Base-by-base conservation (phyloP, 2,888 invertebrate genomes). In the Dasypogon diadema region DNA sequence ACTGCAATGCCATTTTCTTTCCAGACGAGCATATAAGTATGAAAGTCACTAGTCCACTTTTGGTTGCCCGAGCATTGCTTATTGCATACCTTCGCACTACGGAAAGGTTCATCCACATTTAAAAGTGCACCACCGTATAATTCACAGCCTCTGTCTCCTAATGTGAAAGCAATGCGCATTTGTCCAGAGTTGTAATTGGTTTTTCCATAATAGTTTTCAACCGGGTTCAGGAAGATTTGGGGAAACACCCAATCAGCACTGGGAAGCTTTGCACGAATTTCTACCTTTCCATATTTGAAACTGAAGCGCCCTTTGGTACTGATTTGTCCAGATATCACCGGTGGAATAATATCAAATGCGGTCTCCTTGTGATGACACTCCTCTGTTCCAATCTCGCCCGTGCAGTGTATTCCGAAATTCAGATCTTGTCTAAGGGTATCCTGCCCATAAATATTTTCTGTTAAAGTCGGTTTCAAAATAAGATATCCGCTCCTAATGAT, bases 241-340 rank as follows among this genome's bases (percentile, higher is more conserved):
- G 94, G 93, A 82, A 91, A 89, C 12, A 93, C 87, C 93, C 93
- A 94, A 80, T 92, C 91, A 8, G 93, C 92, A 74, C 87, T 87
- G 0, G 94, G 93, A 77, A 94, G 83, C 83, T 92, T 92, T 0
- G 94, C 94, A 21, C 89, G 87, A 2, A 94, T 86, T 81, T 91
- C 89, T 1, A 94, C 87, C 51, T 86, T 88, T 10, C 94, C 94
- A 81, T 92, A 93, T 8, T 88, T 88, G 80, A 94, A 93, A 8
- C 88, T 87, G 79, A 93, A 92, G 37, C 88, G 86, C 6, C 78
- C 75, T 81, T 89, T 91, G 1, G 90, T 91, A 18, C 89, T 89
- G 68, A 94, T 82, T 77, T 89, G 88, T 0, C 90, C 90, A 0
- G 92, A 91, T 37, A 89, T 86, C 0, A 93, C 85, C 0, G 93